These are phyloP conservation scores for Indicator indicator DNA, from an alignment of 2,113 vertebrate species.

Conservation along the genomic window DNA sequence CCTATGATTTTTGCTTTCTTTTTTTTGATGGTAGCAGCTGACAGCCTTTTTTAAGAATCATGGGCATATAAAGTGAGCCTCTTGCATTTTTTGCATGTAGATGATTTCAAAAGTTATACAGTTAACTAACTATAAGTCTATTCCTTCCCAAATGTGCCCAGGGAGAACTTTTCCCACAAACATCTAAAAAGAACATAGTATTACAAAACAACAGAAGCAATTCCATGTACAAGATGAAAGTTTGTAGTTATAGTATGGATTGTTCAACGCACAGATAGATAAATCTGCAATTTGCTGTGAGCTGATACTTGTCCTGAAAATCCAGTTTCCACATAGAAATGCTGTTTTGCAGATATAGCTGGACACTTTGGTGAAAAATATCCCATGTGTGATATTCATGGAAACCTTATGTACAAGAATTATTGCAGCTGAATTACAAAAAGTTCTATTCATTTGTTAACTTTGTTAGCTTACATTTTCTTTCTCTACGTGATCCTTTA, in stretches of 20 bases:
- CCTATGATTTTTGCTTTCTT: slow-evolving; percentile 3
- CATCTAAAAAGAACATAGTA: neutral
- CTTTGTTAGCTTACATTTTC: neutral
- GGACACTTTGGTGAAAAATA: neutral
- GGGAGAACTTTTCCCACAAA: neutral
- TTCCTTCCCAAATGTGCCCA: neutral
- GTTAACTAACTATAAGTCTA: neutral
- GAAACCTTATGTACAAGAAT: neutral
- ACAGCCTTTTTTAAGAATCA: neutral
- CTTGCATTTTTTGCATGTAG: neutral
- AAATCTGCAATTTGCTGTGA: neutral
- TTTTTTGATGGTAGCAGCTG: neutral
- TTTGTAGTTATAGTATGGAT: neutral
- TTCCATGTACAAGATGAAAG: neutral
- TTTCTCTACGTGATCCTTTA: neutral
- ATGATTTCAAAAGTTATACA: neutral
- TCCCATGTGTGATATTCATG: neutral
- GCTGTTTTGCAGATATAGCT: neutral
- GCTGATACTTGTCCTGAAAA: neutral
- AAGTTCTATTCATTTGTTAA: neutral
- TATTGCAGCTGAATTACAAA: neutral
- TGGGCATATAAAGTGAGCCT: neutral
- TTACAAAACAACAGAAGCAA: neutral
- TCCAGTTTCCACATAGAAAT: neutral
- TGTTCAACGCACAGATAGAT: neutral